Evolutionary conservation across 2,888 invertebrate species (phyloP), one percentile per base, ranked within the genome.

Genomic region (Drosophila subsilvestris): DNA sequence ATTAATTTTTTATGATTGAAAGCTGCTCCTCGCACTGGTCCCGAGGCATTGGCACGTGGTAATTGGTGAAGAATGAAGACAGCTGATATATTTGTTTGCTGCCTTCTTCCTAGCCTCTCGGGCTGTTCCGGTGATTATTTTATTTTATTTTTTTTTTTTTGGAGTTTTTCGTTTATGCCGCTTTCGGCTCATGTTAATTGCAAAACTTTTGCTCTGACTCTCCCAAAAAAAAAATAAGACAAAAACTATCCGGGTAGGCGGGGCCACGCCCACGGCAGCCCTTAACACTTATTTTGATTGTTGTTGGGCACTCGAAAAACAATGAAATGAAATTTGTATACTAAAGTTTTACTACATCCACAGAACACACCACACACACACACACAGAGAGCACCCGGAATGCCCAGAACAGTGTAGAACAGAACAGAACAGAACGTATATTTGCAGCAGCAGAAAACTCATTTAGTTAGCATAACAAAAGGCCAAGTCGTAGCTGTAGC

Each of bases 251-350:
- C 75, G 70, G 75, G 78, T 69, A 77, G 78, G 65, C 55, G 70
- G 45, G 47, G 73, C 63, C 57, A 79, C 44, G 68, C 67, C 63
- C 74, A 81, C 72, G 74, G 49, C 57, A 51, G 47, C 55, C 55
- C 61, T 56, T 58, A 65, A 58, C 66, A 67, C 61, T 56, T 65
- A 70, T 66, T 59, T 63, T 55, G 62, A 63, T 72, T 68, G 62
- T 63, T 71, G 65, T 51, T 82, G 63, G 66, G 85, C 85, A 89
- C 88, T 87, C 82, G 79, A 87, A 89, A 89, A 85, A 85, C 85
- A 89, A 85, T 85, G 75, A 89, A 85, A 85, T 89, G 67, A 87
- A 89, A 89, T 89, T 85, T 85, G 89, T 85, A 87, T 81, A 78
- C 86, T 87, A 76, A 87, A 84, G 87, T 85, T 89, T 84, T 87